Evolutionary conservation across 2,113 vertebrate species (phyloP).

Genomic region (Microcebus ravelobensis): DNA sequence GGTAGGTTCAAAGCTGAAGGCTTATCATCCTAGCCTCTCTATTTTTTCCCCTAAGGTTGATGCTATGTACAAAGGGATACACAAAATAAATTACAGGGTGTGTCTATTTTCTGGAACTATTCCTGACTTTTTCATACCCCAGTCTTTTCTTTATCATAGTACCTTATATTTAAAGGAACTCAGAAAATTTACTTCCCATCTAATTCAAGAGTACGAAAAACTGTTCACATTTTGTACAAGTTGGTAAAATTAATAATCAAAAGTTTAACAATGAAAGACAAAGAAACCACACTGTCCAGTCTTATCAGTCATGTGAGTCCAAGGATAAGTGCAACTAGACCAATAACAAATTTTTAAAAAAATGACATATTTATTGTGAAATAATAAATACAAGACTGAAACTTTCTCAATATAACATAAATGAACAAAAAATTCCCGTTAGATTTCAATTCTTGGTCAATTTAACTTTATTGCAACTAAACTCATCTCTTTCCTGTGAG

Average conservation of each 20-base stretch:
- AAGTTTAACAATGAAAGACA: neutral
- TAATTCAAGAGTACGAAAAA: neutral
- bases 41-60: neutral
- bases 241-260: constrained; percentile 18
- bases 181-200: neutral
- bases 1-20: neutral
- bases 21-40: neutral
- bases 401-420: constrained; percentile 8
- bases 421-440: neutral
- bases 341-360: neutral
- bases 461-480: constrained; percentile 64
- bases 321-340: neutral
- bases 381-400: constrained; percentile 40
- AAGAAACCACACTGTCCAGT: neutral
- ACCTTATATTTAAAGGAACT: neutral
- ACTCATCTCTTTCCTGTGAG: constrained; percentile 44
- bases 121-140: neutral
- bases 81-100: neutral
- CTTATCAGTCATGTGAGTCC: neutral
- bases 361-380: constrained; percentile 38
- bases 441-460: constrained; percentile 48
- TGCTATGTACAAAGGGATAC: neutral
- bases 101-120: neutral
- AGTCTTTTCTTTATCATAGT: neutral
- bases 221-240: neutral